A percentile compares a stretch with the other conserved stretches of the same genome.
Conservation (phyloP, 2,888 invertebrate genomes). For the Hylaea fasciaria region DNA sequence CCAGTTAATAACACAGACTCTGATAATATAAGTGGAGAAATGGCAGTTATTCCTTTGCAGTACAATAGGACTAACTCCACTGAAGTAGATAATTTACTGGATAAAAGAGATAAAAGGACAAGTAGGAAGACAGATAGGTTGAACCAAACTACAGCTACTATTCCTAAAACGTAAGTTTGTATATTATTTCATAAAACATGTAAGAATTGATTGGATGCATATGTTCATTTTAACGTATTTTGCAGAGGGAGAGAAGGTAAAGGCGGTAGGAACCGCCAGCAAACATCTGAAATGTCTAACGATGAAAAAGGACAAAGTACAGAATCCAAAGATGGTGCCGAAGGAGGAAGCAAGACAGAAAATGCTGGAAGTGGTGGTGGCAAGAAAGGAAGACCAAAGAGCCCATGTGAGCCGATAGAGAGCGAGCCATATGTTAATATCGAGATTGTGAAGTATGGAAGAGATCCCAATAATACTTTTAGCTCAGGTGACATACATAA, state of each 20-base stretch:
- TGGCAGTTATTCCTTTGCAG: conserved; percentile 69
- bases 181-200: not conserved
- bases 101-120: conserved; percentile 78
- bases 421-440: conserved; percentile 88
- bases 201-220: not conserved
- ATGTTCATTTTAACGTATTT: not conserved
- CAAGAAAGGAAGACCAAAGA: conserved; percentile 82
- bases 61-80: conserved; percentile 75
- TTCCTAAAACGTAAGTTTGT: conserved; percentile 78
- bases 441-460: conserved; percentile 89
- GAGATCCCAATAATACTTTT: conserved; percentile 88
- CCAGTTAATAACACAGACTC: conserved; percentile 45
- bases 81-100: conserved; percentile 68
- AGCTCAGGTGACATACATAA: conserved; percentile 84
- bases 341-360: conserved; percentile 53
- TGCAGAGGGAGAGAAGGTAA: conserved; percentile 77
- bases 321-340: conserved; percentile 36
- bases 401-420: conserved; percentile 88
- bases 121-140: conserved; percentile 80
- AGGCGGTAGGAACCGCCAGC: conserved; percentile 67
- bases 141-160: conserved; percentile 79
- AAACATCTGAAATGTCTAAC: conserved; percentile 45
- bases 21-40: conserved; percentile 57
- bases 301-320: conserved; percentile 54
- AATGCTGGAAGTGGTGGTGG: conserved; percentile 67